phyloP scores from a whole-genome alignment of 2,888 invertebrate genomes.

The Anoncus sp. region DNA sequence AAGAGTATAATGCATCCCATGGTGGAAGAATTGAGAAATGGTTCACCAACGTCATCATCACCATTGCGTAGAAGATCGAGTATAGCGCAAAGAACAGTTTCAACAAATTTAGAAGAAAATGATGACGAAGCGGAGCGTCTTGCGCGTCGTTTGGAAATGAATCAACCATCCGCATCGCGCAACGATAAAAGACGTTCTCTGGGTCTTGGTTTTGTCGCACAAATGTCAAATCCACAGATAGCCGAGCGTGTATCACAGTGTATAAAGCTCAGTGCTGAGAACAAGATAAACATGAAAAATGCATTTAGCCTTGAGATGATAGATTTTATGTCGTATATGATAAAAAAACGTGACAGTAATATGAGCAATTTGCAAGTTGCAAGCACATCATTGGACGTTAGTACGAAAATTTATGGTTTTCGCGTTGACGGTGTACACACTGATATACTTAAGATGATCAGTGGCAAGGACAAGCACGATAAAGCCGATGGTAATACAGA shows the following conservation, averaged over 20 bases:
- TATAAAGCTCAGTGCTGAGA: conserved; percentile 76
- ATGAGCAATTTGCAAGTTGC: conserved; percentile 92
- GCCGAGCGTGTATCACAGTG: conserved; percentile 75
- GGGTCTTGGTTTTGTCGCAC: conserved; percentile 66
- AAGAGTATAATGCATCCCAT: conserved; percentile 41
- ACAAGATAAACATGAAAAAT: conserved; percentile 94
- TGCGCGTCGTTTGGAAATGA: conserved; percentile 65
- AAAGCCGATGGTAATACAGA: conserved; percentile 57
- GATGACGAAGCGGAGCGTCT: conserved; percentile 78
- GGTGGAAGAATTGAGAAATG: conserved; percentile 37
- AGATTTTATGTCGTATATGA: conserved; percentile 91
- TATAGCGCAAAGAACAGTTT: not conserved
- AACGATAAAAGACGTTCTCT: conserved; percentile 71
- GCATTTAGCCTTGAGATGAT: conserved; percentile 95
- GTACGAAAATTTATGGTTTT: conserved; percentile 94
- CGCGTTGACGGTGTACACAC: conserved; percentile 94
- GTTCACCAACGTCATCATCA: conserved; percentile 48
- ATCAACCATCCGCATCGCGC: not conserved
- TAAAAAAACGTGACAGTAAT: conserved; percentile 89
- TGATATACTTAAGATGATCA: conserved; percentile 91
- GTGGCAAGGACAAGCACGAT: conserved; percentile 86
- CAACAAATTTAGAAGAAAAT: conserved; percentile 66
- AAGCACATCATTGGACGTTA: conserved; percentile 94
- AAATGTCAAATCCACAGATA: conserved; percentile 72
- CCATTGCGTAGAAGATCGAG: conserved; percentile 64